Evolutionary conservation across 2,888 invertebrate genomes (phyloP).

Genomic region (Thecocarcelia acutangulata): DNA sequence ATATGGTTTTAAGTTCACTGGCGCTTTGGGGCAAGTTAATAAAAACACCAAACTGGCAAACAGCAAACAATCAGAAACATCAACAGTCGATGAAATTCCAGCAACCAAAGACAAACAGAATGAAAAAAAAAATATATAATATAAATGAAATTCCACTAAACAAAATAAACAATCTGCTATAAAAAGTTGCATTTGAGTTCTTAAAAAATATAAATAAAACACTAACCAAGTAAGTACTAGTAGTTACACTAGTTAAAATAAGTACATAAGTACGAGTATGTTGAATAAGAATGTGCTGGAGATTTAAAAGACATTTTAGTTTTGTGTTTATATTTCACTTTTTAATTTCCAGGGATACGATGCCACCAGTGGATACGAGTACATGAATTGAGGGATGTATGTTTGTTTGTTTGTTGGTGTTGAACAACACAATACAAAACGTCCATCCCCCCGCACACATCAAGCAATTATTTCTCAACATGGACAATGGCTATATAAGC

Average conservation of each 20-base stretch:
- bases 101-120: conserved; percentile 35
- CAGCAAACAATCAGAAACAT: conserved; percentile 47
- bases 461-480: conserved; percentile 27
- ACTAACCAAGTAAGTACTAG: conserved; percentile 36
- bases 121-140: not conserved
- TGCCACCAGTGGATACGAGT: not conserved
- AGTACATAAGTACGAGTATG: conserved; percentile 1
- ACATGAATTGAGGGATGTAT: not conserved
- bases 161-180: conserved; percentile 22
- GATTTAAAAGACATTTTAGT: conserved; percentile 36
- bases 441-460: not conserved
- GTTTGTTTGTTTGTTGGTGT: not conserved
- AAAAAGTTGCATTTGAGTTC: conserved; percentile 41
- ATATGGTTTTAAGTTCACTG: conserved; percentile 54
- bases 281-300: conserved; percentile 10
- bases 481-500: conserved; percentile 28
- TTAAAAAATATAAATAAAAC: conserved; percentile 47
- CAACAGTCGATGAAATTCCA: conserved; percentile 53
- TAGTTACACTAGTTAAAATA: conserved; percentile 18
- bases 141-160: conserved; percentile 49
- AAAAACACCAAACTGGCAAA: conserved; percentile 56
- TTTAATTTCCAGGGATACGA: conserved; percentile 13
- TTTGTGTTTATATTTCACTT: conserved; percentile 12
- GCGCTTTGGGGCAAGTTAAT: conserved; percentile 65
- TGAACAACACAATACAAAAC: not conserved